Evolutionary conservation across 1,140 invertebrate species (phyloP).

Genomic region (Caenorhabditis latens): DNA sequence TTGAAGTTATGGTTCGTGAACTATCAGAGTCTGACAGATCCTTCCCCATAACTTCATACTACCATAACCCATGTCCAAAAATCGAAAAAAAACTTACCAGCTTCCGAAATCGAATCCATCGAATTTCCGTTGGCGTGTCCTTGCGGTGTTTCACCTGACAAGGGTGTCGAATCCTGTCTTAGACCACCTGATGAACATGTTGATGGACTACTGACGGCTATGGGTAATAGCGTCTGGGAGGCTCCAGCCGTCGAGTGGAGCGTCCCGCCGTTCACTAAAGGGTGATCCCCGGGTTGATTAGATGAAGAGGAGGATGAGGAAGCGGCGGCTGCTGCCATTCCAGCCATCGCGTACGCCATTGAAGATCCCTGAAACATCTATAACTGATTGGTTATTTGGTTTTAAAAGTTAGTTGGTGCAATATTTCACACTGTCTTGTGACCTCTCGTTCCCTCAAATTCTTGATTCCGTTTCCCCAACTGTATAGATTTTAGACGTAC

Average conservation of each 20-base stretch:
- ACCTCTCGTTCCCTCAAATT: neutral
- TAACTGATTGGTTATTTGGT: neutral
- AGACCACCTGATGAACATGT: conserved; percentile 64
- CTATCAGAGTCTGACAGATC: no score
- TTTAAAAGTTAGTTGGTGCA: neutral
- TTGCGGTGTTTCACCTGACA: conserved; percentile 62
- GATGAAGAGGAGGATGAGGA: conserved; percentile 78
- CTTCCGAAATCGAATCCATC: conserved; percentile 67
- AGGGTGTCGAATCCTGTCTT: conserved; percentile 64
- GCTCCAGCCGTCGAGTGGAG: conserved; percentile 68
- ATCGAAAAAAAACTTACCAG: conserved; percentile 55
- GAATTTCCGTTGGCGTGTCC: conserved; percentile 45
- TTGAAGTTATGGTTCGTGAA: no score
- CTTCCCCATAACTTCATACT: neutral
- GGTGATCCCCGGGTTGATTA: conserved; percentile 83
- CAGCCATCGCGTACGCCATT: conserved; percentile 48
- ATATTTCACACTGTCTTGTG: no score
- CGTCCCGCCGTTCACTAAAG: conserved; percentile 86
- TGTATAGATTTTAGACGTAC: neutral
- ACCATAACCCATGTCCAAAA: conserved; percentile 16
- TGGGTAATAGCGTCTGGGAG: conserved; percentile 64
- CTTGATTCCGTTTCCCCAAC: neutral
- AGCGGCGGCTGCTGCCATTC: conserved; percentile 6
- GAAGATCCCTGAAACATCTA: conserved; percentile 55
- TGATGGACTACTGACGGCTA: conserved; percentile 69